Evolutionary conservation across 2,888 invertebrate genomes (phyloP).

Genomic region (Physocephala rufipes): DNA sequence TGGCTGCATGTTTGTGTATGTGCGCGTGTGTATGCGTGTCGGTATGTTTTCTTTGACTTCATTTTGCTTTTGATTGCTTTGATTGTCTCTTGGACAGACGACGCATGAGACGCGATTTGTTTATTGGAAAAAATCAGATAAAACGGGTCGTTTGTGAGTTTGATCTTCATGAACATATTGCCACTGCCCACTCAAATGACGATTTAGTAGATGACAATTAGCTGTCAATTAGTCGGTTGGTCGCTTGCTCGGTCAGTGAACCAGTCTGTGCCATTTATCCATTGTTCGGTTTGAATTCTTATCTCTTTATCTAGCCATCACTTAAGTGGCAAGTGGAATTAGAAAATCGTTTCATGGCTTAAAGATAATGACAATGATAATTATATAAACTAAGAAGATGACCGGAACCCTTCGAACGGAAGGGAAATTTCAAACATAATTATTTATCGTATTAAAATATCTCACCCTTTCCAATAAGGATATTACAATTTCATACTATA

Average conservation of each 20-base stretch:
- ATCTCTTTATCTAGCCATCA: constrained; percentile 29
- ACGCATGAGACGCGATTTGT: background rate
- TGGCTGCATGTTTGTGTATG: background rate
- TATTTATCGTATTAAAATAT: too few relatives aligned
- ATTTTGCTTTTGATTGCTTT: constrained; percentile 1
- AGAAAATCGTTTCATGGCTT: constrained; percentile 9
- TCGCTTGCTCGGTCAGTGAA: too few relatives aligned
- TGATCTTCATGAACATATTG: constrained; percentile 16
- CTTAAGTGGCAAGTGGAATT: constrained; percentile 25
- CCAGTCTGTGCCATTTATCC: background rate
- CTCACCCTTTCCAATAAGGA: too few relatives aligned
- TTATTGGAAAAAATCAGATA: constrained; percentile 27
- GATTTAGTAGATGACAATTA: constrained; percentile 21
- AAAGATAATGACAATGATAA: too few relatives aligned
- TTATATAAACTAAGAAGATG: background rate
- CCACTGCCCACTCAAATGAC: constrained; percentile 3
- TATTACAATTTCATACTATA: too few relatives aligned
- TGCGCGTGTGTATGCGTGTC: background rate
- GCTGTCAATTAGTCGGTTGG: constrained; percentile 3
- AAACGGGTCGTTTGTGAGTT: constrained; percentile 12
- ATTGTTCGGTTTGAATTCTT: constrained; percentile 11
- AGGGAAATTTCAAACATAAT: too few relatives aligned
- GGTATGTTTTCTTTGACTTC: background rate
- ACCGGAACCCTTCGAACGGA: too few relatives aligned
- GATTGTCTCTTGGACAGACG: background rate